Conservation (phyloP, 37 sponge, comb jelly and placozoan genomes). For the Axinella damicornis region DNA sequence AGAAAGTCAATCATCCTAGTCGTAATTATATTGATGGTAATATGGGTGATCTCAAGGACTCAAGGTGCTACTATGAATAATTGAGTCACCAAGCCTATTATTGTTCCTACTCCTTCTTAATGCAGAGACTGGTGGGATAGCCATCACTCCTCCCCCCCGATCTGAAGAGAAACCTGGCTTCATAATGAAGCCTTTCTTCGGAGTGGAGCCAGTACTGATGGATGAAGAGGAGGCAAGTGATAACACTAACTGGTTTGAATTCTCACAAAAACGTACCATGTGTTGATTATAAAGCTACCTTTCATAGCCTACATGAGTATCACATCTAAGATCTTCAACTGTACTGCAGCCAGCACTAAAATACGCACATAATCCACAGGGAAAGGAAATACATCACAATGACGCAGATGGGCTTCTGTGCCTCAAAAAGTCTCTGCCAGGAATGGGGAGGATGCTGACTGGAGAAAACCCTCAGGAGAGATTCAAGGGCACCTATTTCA, state of each 20-base stretch:
- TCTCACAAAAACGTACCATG: neutral
- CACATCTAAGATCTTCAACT: too few relatives aligned
- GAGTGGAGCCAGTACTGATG: slow-evolving; percentile 81
- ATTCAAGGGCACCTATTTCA: slow-evolving; percentile 74
- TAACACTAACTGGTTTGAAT: neutral
- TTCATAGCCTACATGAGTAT: too few relatives aligned
- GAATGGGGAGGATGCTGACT: slow-evolving; percentile 78
- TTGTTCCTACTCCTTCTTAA: neutral
- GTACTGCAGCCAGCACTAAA: too few relatives aligned
- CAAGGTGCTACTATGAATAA: neutral
- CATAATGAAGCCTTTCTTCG: slow-evolving; percentile 90
- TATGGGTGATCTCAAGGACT: too few relatives aligned
- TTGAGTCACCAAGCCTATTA: neutral
- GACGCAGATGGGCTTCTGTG: slow-evolving; percentile 70
- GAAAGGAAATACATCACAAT: slow-evolving; percentile 43
- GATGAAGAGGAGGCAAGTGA: slow-evolving; percentile 65
- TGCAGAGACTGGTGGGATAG: slow-evolving; percentile 86
- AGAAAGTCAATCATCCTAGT: too few relatives aligned
- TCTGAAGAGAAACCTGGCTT: slow-evolving; percentile 80
- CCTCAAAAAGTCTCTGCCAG: slow-evolving; percentile 69
- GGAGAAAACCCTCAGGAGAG: slow-evolving; percentile 58
- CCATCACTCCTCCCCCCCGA: slow-evolving; percentile 84
- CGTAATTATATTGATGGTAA: too few relatives aligned
- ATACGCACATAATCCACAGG: slow-evolving; percentile 5
- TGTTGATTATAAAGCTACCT: neutral